Conservation (phyloP, 53 echinoderm and acorn worm species). For the Holothuria leucospilota region DNA sequence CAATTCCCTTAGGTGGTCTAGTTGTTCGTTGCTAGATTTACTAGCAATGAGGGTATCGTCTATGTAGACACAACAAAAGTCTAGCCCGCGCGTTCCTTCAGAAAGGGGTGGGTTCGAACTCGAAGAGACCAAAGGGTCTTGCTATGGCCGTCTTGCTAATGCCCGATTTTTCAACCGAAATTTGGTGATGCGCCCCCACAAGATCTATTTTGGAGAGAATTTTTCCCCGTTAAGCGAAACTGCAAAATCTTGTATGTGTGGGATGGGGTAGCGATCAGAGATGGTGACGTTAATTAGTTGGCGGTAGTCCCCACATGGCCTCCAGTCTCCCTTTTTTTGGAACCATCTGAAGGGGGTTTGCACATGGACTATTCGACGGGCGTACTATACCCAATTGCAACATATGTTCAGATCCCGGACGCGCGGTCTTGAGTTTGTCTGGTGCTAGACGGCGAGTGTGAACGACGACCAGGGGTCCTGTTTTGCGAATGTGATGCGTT, state of each 20-base stretch:
- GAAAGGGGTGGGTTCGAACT: neutral
- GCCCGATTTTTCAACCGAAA: too few relatives aligned
- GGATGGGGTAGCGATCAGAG: slow-evolving; percentile 51
- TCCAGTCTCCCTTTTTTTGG: slow-evolving; percentile 60
- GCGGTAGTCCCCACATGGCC: slow-evolving; percentile 66
- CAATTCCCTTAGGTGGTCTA: slow-evolving; percentile 33
- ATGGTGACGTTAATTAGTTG: slow-evolving; percentile 38
- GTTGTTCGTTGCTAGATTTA: neutral
- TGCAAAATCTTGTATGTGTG: slow-evolving; percentile 66
- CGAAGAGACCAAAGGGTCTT: neutral
- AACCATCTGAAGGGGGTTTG: slow-evolving; percentile 57
- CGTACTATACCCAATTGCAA: slow-evolving; percentile 54
- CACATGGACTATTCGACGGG: slow-evolving; percentile 54
- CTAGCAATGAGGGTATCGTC: too few relatives aligned
- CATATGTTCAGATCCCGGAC: slow-evolving; percentile 61
- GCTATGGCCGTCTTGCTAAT: too few relatives aligned
- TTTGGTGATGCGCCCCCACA: neutral
- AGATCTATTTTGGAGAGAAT: slow-evolving; percentile 48
- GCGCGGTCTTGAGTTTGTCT: slow-evolving; percentile 29
- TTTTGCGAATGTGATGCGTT: slow-evolving; percentile 41
- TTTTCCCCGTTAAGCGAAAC: slow-evolving; percentile 10
- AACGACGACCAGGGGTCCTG: slow-evolving; percentile 50
- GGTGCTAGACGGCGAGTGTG: slow-evolving; percentile 45
- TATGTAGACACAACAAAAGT: too few relatives aligned
- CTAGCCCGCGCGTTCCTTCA: neutral